A percentile compares a stretch with the other conserved stretches of the same genome.
Evolutionary conservation across 1,140 invertebrate genomes (phyloP).

Genomic region (Steinernema khuongi): DNA sequence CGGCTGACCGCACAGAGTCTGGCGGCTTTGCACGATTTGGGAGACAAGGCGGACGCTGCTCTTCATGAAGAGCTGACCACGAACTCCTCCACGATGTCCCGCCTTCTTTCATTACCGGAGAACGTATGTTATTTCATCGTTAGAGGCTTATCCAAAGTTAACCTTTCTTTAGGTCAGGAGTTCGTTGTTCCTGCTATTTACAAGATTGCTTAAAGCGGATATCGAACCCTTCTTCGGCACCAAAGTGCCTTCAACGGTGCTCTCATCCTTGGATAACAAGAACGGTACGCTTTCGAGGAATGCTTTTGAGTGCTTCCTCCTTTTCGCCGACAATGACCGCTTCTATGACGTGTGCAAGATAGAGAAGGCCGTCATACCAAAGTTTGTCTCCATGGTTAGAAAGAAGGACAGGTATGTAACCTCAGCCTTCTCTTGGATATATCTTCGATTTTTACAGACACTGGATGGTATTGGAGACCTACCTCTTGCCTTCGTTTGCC

Average conservation of each 20-base stretch:
- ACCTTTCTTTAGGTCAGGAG: not conserved
- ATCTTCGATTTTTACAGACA: not conserved
- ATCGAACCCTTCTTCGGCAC: not conserved
- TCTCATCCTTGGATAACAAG: not conserved
- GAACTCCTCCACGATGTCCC: not conserved
- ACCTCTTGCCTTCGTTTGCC: conserved; percentile 1
- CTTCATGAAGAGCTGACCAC: not conserved
- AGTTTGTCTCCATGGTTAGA: conserved; percentile 4
- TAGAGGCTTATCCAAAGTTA: not conserved
- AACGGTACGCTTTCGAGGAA: not conserved
- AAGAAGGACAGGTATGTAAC: not conserved
- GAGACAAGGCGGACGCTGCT: not conserved
- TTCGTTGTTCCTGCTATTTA: not conserved
- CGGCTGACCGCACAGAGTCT: conserved; percentile 2
- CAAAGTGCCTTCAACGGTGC: not conserved
- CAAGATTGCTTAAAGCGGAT: not conserved
- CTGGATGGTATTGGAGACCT: not conserved
- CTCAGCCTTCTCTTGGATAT: not conserved
- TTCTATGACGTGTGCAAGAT: not conserved
- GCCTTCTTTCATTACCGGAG: not conserved
- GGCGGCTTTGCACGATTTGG: not conserved
- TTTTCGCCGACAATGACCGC: not conserved
- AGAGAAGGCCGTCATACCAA: conserved; percentile 13
- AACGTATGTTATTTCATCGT: not conserved
- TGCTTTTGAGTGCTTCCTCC: not conserved